Conservation (phyloP, 2,888 invertebrate species). For the Andrena hattorfiana region DNA sequence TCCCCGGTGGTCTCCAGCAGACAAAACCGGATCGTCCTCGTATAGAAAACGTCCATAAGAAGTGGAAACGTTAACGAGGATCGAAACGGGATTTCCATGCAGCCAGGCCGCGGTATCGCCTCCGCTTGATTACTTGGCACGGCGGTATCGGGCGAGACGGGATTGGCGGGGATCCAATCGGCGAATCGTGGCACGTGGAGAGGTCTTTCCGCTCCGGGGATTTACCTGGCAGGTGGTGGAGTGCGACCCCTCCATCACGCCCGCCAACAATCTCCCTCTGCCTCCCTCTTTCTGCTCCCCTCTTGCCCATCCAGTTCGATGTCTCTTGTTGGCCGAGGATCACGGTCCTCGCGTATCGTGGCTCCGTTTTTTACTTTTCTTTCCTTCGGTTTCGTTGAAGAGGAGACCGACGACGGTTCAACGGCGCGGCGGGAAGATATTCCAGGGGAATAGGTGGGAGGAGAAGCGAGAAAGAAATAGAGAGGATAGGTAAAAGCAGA, state of each 20-base stretch:
- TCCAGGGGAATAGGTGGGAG: slow-evolving; percentile 1
- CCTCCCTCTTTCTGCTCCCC: slow-evolving; percentile 64
- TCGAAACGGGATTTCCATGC: slow-evolving; percentile 59
- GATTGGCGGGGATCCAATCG: slow-evolving; percentile 75
- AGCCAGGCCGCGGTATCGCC: slow-evolving; percentile 49
- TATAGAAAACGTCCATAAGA: slow-evolving; percentile 52
- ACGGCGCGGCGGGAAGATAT: not conserved
- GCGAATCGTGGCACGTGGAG: slow-evolving; percentile 72
- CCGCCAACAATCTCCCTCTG: slow-evolving; percentile 68
- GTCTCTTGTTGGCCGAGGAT: slow-evolving; percentile 26
- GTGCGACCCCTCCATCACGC: slow-evolving; percentile 65
- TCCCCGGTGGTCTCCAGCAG: slow-evolving; percentile 40
- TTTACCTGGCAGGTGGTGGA: slow-evolving; percentile 74
- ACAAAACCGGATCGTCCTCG: slow-evolving; percentile 51
- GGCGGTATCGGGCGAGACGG: slow-evolving; percentile 49
- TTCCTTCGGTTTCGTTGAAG: not conserved
- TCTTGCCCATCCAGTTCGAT: slow-evolving; percentile 25
- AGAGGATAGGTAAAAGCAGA: slow-evolving; percentile 52
- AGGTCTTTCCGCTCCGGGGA: slow-evolving; percentile 68
- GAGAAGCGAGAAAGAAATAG: slow-evolving; percentile 18
- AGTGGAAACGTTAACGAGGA: slow-evolving; percentile 62
- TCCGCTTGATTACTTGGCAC: slow-evolving; percentile 63
- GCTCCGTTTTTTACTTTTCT: slow-evolving; percentile 1
- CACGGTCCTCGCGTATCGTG: slow-evolving; percentile 18
- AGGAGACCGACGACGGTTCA: not conserved